Base-by-base conservation (phyloP, 1,140 invertebrate species). In the Trichomalopsis sarcophagae region DNA sequence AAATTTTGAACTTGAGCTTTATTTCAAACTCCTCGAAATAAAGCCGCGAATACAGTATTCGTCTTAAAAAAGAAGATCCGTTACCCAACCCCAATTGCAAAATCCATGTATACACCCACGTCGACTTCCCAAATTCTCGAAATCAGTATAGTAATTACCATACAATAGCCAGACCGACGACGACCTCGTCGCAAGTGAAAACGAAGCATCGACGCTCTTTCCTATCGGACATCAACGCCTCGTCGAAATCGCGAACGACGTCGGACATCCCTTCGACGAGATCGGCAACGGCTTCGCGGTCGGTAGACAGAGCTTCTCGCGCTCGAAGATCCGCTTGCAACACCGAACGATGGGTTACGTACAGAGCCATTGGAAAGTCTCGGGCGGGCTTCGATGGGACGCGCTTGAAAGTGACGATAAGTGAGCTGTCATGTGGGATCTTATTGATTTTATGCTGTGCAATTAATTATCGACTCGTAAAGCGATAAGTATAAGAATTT, bases 281-380 rank as follows among this genome's bases (percentile, higher is more conserved):
- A 33, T 87, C 13, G 9, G 88, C 36, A 7, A 92, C 68, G 23
- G 75, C 69, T 17, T 85, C 66, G 1, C 82, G 44, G 66, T 94
- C 91, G 17, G 74, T n/a, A 0, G 27, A 13, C 9, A 13, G 76
- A 6, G 89, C 89, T 71, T 81, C 74, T 9, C 90, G 86, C 30
- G 86, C 87, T 69, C 73, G 78, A 0, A 91, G 80, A 86, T 88
- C 90, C 91, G 94, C 93, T 91, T 94, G 84, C 6, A 96, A 88
- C 30, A 94, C 92, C 84, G 91, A n/a, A 9, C 94, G 94, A 88
- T 96, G 95, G n/a, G 95, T 93, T 2, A 96, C 88, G 87, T 96
- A 96, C 2, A 97, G 89, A 11, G 95, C 94, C 87, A 96, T 94
- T 62, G 94, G 91, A 87, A 94, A 94, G 69, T 94, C 94, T 68